These are phyloP conservation scores for Colaptes auratus DNA, from an alignment of 2,113 vertebrate genomes.

Conservation along the genomic window DNA sequence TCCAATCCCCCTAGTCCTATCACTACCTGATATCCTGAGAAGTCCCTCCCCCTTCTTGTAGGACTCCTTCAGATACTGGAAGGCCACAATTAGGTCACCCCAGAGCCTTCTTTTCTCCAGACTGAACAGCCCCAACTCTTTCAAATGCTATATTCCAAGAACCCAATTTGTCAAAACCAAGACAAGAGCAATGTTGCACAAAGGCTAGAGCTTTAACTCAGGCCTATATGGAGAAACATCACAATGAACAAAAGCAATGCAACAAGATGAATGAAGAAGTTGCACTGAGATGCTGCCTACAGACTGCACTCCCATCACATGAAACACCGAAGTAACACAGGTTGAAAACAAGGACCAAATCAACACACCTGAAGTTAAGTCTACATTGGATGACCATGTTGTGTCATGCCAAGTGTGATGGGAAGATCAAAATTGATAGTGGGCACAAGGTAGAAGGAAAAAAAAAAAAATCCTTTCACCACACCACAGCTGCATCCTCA, in stretches of 20 bases:
- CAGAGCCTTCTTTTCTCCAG: no score
- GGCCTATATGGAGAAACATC: neutral
- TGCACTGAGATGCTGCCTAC: neutral
- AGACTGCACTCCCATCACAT: neutral
- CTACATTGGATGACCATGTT: neutral
- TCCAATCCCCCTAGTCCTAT: no score
- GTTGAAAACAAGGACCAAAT: neutral
- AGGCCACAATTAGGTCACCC: no score
- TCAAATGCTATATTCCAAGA: neutral
- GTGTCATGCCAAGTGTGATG: neutral
- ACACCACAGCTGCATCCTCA: neutral
- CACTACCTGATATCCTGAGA: no score
- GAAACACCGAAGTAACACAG: neutral
- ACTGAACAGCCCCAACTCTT: no score
- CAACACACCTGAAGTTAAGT: neutral
- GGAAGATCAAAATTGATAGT: neutral
- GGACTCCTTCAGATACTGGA: no score
- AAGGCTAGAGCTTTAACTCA: neutral
- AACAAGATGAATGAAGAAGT: neutral
- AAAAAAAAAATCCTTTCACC: neutral
- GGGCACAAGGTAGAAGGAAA: neutral
- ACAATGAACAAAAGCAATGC: neutral
- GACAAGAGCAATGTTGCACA: neutral
- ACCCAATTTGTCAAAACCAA: neutral
- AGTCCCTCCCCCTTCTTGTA: no score